These are phyloP conservation scores for Probosciger aterrimus DNA, from an alignment of 2,113 vertebrate species.

Conservation along the genomic window DNA sequence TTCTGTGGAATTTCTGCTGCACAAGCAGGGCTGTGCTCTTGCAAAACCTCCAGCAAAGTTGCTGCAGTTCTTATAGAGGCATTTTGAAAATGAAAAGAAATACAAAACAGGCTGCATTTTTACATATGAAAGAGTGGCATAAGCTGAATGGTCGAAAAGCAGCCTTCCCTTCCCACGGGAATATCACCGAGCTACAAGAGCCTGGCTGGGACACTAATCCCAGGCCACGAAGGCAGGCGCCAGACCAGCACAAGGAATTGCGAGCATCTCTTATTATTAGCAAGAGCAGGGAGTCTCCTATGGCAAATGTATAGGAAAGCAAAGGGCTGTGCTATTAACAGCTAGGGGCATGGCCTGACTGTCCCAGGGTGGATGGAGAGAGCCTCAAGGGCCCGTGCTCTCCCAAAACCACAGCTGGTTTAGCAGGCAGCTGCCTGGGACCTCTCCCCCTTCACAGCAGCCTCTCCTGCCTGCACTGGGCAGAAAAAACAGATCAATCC, in stretches of 20 bases:
- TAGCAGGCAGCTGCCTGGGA: background rate
- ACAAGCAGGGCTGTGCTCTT: background rate
- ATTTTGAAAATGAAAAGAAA: background rate
- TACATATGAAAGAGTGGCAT: background rate
- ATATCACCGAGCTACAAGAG: background rate
- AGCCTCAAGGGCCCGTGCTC: fast-evolving
- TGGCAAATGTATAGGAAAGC: background rate
- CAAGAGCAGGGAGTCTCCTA: background rate
- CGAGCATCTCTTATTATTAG: slow-evolving; percentile 25
- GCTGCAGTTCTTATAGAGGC: background rate
- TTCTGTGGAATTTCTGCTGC: background rate
- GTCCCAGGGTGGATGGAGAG: background rate
- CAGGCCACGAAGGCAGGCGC: background rate
- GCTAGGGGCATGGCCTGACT: background rate
- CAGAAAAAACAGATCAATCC: background rate
- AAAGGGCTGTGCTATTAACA: background rate
- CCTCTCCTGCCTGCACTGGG: background rate
- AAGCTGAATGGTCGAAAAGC: background rate
- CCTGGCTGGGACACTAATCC: background rate
- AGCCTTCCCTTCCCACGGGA: background rate
- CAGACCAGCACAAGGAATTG: slow-evolving; percentile 32
- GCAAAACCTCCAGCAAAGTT: background rate
- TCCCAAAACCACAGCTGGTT: background rate
- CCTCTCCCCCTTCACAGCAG: background rate
- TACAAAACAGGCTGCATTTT: background rate